Conservation (phyloP, 2,113 vertebrate species). For the Ibidorhyncha struthersii region DNA sequence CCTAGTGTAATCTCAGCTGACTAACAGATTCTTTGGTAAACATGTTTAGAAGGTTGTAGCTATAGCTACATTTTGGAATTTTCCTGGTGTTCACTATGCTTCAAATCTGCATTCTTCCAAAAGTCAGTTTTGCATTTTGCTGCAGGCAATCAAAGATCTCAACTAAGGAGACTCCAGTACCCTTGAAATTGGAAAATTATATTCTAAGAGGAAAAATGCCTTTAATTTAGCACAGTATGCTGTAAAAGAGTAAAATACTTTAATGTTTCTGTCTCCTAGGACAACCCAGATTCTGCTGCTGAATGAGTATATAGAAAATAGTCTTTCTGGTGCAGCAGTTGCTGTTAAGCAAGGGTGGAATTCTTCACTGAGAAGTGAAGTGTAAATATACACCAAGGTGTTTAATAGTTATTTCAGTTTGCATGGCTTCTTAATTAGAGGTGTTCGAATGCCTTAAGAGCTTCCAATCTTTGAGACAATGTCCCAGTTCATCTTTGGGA, state of each 20-base stretch:
- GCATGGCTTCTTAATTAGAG: neutral
- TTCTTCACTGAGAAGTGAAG: neutral
- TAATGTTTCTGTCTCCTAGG: neutral
- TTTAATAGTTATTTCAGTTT: neutral
- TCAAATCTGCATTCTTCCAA: neutral
- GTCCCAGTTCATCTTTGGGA: neutral
- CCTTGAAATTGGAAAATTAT: neutral
- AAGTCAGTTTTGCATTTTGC: neutral
- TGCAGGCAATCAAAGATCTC: neutral
- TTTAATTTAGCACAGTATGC: neutral
- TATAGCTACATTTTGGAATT: neutral
- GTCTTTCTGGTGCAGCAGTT: neutral
- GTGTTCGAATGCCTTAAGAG: neutral
- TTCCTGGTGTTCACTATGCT: neutral
- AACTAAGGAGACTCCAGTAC: neutral
- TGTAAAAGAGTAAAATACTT: neutral
- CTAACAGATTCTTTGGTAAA: neutral
- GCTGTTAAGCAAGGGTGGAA: neutral
- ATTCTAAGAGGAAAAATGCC: neutral
- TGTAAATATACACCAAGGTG: neutral
- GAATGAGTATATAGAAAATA: neutral
- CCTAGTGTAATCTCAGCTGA: neutral
- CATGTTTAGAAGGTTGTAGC: neutral
- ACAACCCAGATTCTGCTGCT: neutral
- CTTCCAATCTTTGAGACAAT: neutral